Percentiles rank a stretch among this genome's conserved stretches.
Conservation (phyloP, 1,140 invertebrate species). For the Drosophila ogumai region DNA sequence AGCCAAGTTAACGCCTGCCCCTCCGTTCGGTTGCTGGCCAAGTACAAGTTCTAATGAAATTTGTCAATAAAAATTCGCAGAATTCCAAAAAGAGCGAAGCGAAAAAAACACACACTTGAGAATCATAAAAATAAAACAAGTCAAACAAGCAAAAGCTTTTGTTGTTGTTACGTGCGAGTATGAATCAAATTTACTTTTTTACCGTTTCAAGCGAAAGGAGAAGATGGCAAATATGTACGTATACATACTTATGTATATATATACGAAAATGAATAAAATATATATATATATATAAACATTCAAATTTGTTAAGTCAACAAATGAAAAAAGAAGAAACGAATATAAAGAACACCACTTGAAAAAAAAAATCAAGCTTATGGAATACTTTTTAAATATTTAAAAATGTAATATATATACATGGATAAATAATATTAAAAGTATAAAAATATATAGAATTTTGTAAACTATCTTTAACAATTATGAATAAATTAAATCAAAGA, state of each 20-base stretch:
- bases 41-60: conserved; percentile 80
- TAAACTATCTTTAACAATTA: background rate
- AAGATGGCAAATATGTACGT: conserved; percentile 36
- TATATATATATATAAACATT: conserved; percentile 8
- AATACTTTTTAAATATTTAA: background rate
- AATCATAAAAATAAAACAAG: conserved; percentile 47
- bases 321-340: background rate
- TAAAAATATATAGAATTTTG: background rate
- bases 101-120: conserved; percentile 26
- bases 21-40: conserved; percentile 13
- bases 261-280: too few relatives aligned
- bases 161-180: conserved; percentile 49
- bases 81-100: conserved; percentile 56
- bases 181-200: conserved; percentile 84
- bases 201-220: conserved; percentile 84
- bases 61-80: conserved; percentile 81
- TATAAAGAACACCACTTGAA: background rate
- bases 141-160: conserved; percentile 52
- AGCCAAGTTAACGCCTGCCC: conserved; percentile 36
- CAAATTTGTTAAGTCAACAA: conserved; percentile 27
- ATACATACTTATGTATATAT: conserved; percentile 22
- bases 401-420: background rate
- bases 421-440: background rate
- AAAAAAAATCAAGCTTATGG: background rate
- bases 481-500: background rate